Conservation (phyloP, 2,113 vertebrate species). For the Tringa solitaria region DNA sequence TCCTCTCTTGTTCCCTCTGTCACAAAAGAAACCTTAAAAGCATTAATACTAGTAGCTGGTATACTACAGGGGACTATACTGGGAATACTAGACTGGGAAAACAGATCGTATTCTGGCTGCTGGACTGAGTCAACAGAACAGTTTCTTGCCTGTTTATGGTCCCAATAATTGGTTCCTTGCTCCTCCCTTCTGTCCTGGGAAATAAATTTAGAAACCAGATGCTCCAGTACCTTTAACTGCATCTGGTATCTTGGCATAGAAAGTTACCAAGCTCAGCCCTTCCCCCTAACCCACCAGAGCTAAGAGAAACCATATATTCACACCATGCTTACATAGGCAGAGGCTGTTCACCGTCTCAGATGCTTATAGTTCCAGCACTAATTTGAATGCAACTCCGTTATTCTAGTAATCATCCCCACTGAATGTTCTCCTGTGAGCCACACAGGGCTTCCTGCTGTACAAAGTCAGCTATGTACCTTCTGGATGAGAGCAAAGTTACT, state of each 20-base stretch:
- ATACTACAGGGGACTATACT: too few species aligned
- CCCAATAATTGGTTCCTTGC: neutral
- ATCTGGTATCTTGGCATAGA: neutral
- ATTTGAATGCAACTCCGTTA: neutral
- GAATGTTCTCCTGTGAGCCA: neutral
- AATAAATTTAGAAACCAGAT: neutral
- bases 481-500: slow-evolving; percentile 84
- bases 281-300: neutral
- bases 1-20: neutral
- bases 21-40: neutral
- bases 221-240: neutral
- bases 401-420: neutral
- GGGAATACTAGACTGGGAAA: neutral
- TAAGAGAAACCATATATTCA: neutral
- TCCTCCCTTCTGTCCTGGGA: neutral
- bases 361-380: neutral
- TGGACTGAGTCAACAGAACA: neutral
- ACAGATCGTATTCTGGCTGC: neutral
- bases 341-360: neutral
- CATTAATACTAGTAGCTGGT: neutral
- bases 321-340: neutral
- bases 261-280: neutral
- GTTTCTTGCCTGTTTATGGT: neutral
- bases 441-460: neutral
- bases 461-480: slow-evolving; percentile 74